phyloP scores from a whole-genome alignment of 2,888 invertebrate genomes.

The Drosophila fulvimacula region DNA sequence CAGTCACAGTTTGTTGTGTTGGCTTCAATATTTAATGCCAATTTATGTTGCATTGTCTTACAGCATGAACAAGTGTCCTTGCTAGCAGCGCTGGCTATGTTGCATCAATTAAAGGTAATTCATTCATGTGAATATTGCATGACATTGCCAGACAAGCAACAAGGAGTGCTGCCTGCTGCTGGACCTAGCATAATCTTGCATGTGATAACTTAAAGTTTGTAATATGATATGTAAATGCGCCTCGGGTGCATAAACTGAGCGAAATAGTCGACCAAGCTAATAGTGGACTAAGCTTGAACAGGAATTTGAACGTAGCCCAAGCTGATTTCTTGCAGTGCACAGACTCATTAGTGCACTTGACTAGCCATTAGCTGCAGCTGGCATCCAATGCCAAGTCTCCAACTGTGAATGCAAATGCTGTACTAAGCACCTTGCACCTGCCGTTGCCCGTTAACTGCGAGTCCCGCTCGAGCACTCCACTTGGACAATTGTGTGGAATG shows the following conservation, averaged over 20 bases:
- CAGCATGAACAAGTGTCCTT: constrained; percentile 24
- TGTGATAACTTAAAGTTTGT: constrained; percentile 53
- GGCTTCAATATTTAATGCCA: constrained; percentile 78
- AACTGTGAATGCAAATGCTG: constrained; percentile 57
- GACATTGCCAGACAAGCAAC: constrained; percentile 45
- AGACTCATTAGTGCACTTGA: constrained; percentile 20
- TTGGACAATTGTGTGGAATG: constrained; percentile 27
- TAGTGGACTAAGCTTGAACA: accelerated
- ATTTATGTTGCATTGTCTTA: constrained; percentile 74
- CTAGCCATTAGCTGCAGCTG: constrained; percentile 45
- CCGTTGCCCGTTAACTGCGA: constrained; percentile 52
- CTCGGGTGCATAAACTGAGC: constrained; percentile 20
- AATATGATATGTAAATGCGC: constrained; percentile 58
- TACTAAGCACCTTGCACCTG: constrained; percentile 73
- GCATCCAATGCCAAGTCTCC: constrained; percentile 3
- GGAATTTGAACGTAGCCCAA: background rate
- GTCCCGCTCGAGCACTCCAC: constrained; percentile 11
- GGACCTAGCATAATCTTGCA: constrained; percentile 19
- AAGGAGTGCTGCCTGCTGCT: background rate
- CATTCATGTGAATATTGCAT: constrained; percentile 74
- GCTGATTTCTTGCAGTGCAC: constrained; percentile 28
- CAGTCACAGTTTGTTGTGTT: constrained; percentile 38
- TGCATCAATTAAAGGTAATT: constrained; percentile 80
- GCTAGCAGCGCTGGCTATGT: constrained; percentile 29
- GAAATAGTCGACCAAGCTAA: background rate